phyloP scores from a whole-genome alignment of 2,113 vertebrate species.

The Gambusia affinis region DNA sequence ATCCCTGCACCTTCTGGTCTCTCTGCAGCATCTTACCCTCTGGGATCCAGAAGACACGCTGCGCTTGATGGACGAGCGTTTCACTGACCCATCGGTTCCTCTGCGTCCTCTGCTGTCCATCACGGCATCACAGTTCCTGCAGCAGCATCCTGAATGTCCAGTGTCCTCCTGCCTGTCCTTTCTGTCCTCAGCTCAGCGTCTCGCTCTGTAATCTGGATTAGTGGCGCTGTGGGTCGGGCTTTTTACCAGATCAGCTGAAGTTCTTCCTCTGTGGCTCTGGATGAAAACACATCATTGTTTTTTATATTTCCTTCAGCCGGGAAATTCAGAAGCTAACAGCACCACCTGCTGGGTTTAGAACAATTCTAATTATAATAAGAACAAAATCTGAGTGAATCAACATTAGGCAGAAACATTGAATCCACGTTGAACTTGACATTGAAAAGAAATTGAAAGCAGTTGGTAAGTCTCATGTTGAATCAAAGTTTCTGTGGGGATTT shows the following conservation, averaged over 20 bases:
- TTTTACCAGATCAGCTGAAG: conserved; percentile 82
- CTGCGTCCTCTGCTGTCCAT: conserved; percentile 71
- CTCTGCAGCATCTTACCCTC: conserved; percentile 82
- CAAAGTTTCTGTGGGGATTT: no score
- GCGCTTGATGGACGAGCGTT: conserved; percentile 80
- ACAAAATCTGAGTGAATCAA: neutral
- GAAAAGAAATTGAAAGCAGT: no score
- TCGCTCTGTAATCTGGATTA: conserved; percentile 88
- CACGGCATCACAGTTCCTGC: conserved; percentile 14
- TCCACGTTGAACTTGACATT: no score
- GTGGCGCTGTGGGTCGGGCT: conserved; percentile 81
- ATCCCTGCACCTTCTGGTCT: neutral
- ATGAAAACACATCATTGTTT: neutral
- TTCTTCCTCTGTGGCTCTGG: neutral
- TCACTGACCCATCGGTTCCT: conserved; percentile 85
- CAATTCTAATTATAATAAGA: no score
- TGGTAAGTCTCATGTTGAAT: no score
- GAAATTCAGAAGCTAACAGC: neutral
- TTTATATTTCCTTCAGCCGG: neutral
- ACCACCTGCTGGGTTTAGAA: neutral
- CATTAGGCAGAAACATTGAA: no score
- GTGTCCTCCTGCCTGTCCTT: no score
- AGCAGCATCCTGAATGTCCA: neutral
- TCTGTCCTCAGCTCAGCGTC: neutral
- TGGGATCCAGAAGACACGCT: conserved; percentile 83